Conservation (phyloP, 2,113 vertebrate genomes). For the Todiramphus saurophagus region DNA sequence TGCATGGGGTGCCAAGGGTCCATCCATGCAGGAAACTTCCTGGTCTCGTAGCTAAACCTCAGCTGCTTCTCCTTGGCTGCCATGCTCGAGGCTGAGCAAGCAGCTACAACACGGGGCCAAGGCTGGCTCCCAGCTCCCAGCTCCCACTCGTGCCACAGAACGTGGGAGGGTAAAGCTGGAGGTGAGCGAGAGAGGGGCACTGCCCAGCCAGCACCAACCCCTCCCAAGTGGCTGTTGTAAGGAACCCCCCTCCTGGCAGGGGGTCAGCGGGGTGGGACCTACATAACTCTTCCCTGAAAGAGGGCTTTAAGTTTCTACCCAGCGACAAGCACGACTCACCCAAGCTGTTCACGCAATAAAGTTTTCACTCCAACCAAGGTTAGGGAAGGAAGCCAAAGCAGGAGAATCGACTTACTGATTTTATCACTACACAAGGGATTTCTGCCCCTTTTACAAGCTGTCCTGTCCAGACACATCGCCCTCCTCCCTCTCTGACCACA, state of each 20-base stretch:
- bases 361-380: not conserved
- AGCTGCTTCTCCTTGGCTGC: not conserved
- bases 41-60: not conserved
- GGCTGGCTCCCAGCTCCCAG: not conserved
- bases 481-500: not conserved
- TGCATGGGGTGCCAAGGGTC: not conserved
- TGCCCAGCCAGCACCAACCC: not conserved
- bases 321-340: not conserved
- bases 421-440: not conserved
- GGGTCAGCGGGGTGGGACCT: not conserved
- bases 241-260: not conserved
- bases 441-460: not conserved
- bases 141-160: not conserved
- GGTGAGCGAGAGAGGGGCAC: not conserved
- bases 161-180: not conserved
- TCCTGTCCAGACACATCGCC: not conserved
- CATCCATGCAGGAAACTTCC: fast-evolving
- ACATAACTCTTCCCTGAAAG: not conserved
- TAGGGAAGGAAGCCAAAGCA: not conserved
- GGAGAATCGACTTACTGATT: not conserved
- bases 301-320: not conserved
- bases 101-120: not conserved
- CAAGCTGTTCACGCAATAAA: not conserved
- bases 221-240: not conserved
- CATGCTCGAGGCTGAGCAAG: not conserved